Conservation (phyloP, 2,888 invertebrate genomes). For the Amphimallon solstitiale region DNA sequence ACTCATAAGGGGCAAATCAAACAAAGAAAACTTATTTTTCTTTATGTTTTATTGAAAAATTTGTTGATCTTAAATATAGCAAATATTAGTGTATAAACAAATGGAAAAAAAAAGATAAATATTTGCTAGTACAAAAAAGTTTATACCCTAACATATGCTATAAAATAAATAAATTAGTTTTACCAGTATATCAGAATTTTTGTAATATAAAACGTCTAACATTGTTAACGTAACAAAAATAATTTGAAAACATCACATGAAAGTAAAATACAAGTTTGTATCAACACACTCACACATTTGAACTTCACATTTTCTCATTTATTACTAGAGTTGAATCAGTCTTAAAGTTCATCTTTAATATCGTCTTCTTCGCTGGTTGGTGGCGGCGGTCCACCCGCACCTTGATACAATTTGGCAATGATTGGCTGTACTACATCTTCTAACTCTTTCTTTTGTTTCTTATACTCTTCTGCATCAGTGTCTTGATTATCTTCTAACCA, state of each 20-base stretch:
- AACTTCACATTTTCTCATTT: constrained; percentile 38
- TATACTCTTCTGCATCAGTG: constrained; percentile 90
- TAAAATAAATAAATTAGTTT: constrained; percentile 49
- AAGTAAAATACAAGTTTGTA: constrained; percentile 36
- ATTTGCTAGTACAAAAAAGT: constrained; percentile 12
- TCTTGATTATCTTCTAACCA: constrained; percentile 98
- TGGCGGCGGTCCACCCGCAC: constrained; percentile 82
- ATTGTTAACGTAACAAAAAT: constrained; percentile 38
- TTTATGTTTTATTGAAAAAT: constrained; percentile 37
- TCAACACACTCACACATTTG: constrained; percentile 42
- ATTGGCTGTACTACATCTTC: constrained; percentile 97
- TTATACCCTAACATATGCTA: constrained; percentile 56
- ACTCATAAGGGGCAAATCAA: constrained; percentile 2
- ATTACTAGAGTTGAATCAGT: constrained; percentile 50
- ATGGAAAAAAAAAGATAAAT: no score
- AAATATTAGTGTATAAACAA: constrained; percentile 56
- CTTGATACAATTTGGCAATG: constrained; percentile 95
- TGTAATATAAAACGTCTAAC: constrained; percentile 39
- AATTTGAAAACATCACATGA: constrained; percentile 37
- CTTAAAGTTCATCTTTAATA: constrained; percentile 85
- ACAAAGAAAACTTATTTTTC: constrained; percentile 15
- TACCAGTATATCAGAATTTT: constrained; percentile 49
- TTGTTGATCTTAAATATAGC: constrained; percentile 48
- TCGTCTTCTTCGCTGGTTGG: constrained; percentile 74
- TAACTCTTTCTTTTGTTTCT: constrained; percentile 93